Base-by-base conservation (phyloP, 2,113 vertebrate species). In the Marcusenius ussheri region DNA sequence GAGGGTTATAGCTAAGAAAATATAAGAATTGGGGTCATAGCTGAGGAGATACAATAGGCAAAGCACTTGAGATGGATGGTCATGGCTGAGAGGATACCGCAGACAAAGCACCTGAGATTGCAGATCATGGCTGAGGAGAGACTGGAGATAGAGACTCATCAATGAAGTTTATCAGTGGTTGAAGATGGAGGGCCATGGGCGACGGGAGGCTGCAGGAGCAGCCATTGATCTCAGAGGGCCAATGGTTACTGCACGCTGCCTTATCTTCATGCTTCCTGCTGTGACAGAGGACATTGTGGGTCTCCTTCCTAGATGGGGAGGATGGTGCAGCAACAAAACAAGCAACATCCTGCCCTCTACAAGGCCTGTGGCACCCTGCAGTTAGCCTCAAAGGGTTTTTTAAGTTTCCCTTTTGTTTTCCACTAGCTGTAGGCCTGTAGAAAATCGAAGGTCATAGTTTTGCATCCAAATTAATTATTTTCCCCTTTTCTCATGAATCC, bases 241-340 rank as follows among this genome's bases (percentile, higher is more conserved):
- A 89, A 91, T 91, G 92, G 91, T 93, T 93, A 46, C 83, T 27
- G 51, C 42, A 24, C 27, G 89, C 89, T 89, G 39, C 17, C 7
- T 21, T 87, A 91, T 45, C 53, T 91, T 70, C 90, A 89, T 51
- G 86, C 88, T 91, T 91, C 89, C 90, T 92, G 90, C 88, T 84
- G 88, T 50, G 88, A 58, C 89, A 91, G 10, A 88, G 83, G 27
- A 66, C 86, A 88, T 17, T 83, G 24, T 9, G 21, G 31, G 39
- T 88, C 87, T 46, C 56, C 21, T n/a, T 47, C 83, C 45, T 47
- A 84, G 83, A 45, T 47, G 45, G 85, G 85, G 31, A 87, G 49
- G 31, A 87, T 27, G 15, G 85, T 35, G 85, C 50, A 87, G 17
- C 85, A 87, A 31, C 85, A 87, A 87, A 53, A 87, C 85, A 87